phyloP scores from a whole-genome alignment of 2,888 invertebrate species.

The Eupithecia insigniata region DNA sequence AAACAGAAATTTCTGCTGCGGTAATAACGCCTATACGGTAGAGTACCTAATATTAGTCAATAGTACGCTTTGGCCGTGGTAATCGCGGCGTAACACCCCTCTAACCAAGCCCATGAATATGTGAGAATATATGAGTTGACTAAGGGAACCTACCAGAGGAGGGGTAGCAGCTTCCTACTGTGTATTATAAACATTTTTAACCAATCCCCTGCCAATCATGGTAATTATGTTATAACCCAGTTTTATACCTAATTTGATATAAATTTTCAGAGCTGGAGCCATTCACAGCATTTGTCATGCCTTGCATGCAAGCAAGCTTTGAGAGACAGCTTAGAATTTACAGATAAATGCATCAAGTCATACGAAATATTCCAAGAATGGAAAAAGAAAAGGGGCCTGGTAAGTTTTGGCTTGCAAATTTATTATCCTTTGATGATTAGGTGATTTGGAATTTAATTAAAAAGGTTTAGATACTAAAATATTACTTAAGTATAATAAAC shows the following conservation, averaged over 20 bases:
- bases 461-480: too few relatives aligned
- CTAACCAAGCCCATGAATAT: neutral
- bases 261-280: neutral
- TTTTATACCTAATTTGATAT: neutral
- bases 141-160: neutral
- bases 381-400: neutral
- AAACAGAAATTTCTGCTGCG: neutral
- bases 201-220: neutral
- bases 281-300: neutral
- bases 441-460: neutral
- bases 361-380: neutral
- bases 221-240: neutral
- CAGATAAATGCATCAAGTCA: neutral
- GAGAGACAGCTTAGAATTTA: neutral
- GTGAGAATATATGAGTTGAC: too few relatives aligned
- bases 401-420: neutral
- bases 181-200: neutral
- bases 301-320: neutral
- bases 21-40: too few relatives aligned
- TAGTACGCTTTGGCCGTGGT: neutral
- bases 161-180: neutral
- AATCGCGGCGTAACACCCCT: neutral
- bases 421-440: neutral
- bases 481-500: too few relatives aligned
- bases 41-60: neutral